Conservation (phyloP, 2,888 invertebrate genomes). For the Ormyrus thymus region DNA sequence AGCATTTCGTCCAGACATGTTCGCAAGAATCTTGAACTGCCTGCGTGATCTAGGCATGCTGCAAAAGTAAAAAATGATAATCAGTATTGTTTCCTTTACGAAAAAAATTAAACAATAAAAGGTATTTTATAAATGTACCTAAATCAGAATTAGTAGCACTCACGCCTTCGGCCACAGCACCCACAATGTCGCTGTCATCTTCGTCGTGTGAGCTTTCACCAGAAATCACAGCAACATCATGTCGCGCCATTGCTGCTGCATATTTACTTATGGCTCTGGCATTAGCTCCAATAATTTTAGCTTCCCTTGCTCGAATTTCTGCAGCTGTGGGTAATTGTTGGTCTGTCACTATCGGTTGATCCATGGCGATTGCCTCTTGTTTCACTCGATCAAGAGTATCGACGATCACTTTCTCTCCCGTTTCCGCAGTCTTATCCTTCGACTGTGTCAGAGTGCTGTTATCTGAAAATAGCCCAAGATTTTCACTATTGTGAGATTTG, state of each 20-base stretch:
- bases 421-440: slow-evolving; percentile 23
- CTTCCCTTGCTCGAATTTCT: slow-evolving; percentile 8
- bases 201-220: slow-evolving; percentile 72
- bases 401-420: slow-evolving; percentile 61
- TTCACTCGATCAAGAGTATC: slow-evolving; percentile 70
- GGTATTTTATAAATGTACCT: slow-evolving; percentile 53
- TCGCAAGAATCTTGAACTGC: slow-evolving; percentile 68
- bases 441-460: slow-evolving; percentile 28
- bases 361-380: slow-evolving; percentile 67
- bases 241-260: slow-evolving; percentile 53
- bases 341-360: slow-evolving; percentile 58
- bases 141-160: slow-evolving; percentile 75
- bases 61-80: not conserved
- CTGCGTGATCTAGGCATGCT: slow-evolving; percentile 73
- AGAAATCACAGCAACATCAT: slow-evolving; percentile 64
- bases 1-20: slow-evolving; percentile 71
- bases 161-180: slow-evolving; percentile 66
- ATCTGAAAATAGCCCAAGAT: slow-evolving; percentile 22
- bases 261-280: slow-evolving; percentile 57
- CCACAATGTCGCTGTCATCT: slow-evolving; percentile 71
- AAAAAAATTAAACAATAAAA: not conserved
- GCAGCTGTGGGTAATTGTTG: slow-evolving; percentile 66
- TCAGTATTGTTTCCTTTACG: not conserved
- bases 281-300: not conserved
- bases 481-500: slow-evolving; percentile 46